Conservation (phyloP, 2,797 vertebrate genomes). For the Lindbergichthys nudifrons region DNA sequence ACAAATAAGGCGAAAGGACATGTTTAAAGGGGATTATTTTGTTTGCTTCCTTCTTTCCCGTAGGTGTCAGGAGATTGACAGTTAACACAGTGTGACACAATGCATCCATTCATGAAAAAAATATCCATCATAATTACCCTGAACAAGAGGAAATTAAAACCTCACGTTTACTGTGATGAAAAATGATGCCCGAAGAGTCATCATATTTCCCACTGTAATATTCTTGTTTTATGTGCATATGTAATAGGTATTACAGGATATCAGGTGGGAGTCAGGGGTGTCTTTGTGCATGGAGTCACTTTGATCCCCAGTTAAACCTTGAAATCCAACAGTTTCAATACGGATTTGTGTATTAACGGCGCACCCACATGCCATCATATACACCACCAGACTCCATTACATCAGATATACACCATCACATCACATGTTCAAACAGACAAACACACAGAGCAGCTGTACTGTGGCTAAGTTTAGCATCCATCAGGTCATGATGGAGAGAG, state of each 20-base stretch:
- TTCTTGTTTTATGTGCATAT: slow-evolving; percentile 22
- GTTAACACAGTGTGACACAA: slow-evolving; percentile 25
- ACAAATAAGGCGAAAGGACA: slow-evolving; percentile 2
- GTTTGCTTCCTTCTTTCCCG: slow-evolving; percentile 1
- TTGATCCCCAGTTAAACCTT: slow-evolving; percentile 50
- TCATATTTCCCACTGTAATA: background rate
- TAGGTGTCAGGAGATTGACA: slow-evolving; percentile 32
- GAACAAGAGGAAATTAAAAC: slow-evolving; percentile 32
- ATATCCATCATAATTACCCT: slow-evolving; percentile 21
- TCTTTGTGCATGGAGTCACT: slow-evolving; percentile 24
- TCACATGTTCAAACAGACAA: slow-evolving; percentile 56
- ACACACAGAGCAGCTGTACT: slow-evolving; percentile 74
- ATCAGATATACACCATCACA: slow-evolving; percentile 50
- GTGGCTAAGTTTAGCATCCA: slow-evolving; percentile 78
- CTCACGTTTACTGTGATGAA: slow-evolving; percentile 26
- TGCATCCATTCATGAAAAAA: slow-evolving; percentile 3
- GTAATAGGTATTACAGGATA: slow-evolving; percentile 4
- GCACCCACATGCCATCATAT: slow-evolving; percentile 15
- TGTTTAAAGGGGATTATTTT: slow-evolving; percentile 36
- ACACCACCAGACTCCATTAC: slow-evolving; percentile 17
- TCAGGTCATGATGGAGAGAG: slow-evolving; percentile 53
- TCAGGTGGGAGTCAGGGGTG: slow-evolving; percentile 14
- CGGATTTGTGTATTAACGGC: slow-evolving; percentile 9
- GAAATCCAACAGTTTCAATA: slow-evolving; percentile 43
- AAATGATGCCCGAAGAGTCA: background rate